phyloP scores from a whole-genome alignment of 2,797 vertebrate species.

The Poeciliopsis gracilis region DNA sequence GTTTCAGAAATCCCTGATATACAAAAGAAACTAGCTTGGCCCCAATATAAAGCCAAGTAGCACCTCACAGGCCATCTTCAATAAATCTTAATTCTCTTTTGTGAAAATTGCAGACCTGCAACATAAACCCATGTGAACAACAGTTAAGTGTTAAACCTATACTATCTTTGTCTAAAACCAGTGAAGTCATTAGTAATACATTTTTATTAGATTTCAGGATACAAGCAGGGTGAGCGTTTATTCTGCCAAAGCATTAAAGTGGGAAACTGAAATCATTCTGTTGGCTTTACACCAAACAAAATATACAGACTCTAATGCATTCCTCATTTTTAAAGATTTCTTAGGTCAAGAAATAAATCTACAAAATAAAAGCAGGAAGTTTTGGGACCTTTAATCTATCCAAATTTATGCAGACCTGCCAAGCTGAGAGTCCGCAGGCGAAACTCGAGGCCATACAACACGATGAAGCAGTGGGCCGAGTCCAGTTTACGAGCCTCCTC shows the following conservation, averaged over 20 bases:
- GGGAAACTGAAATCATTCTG: not conserved
- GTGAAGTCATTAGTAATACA: not conserved
- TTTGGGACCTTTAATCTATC: not conserved
- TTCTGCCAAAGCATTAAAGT: not conserved
- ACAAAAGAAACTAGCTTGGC: not conserved
- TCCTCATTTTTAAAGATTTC: not conserved
- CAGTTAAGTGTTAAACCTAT: not conserved
- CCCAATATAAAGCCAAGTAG: not conserved
- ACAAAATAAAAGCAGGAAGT: not conserved
- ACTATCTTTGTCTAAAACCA: not conserved
- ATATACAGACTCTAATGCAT: not conserved
- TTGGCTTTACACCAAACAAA: not conserved
- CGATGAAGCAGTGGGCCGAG: slow-evolving; percentile 85
- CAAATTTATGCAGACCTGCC: slow-evolving; percentile 76
- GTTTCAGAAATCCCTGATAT: not conserved
- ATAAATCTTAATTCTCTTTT: not conserved
- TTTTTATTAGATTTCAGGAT: not conserved
- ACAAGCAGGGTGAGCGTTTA: not conserved
- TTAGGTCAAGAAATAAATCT: not conserved
- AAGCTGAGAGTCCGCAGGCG: slow-evolving; percentile 86
- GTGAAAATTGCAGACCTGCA: not conserved
- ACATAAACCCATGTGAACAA: not conserved
- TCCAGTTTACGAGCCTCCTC: slow-evolving; percentile 89
- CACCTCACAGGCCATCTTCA: not conserved
- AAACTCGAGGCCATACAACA: slow-evolving; percentile 87